Base-by-base conservation (phyloP, 2,113 vertebrate species). In the Phoenicopterus ruber region DNA sequence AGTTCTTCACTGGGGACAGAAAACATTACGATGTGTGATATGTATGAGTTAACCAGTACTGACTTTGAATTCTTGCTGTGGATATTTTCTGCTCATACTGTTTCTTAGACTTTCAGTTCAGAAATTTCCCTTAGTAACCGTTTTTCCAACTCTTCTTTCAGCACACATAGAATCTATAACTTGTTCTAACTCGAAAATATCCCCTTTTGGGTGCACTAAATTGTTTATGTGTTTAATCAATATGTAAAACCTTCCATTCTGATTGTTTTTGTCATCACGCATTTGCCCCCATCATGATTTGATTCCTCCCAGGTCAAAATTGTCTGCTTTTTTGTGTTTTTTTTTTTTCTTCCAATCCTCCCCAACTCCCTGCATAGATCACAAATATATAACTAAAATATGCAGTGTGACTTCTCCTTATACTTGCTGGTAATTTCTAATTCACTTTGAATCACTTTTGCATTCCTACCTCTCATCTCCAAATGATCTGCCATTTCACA, bases 351-450 rank as follows among this genome's bases (percentile, higher is more conserved):
- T 47, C 5, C 38, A 55, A 1, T 26, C 7, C 2, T 11, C 1
- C 1, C 4, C 2, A 87, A 17, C 4, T 25, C 26, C 4, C 14
- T 59, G 15, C n/a, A 17, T 2, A 80, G 7, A 71, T 0, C 8
- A 62, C 0, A 2, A 49, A 11, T 63, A 21, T 17, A 7, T 44
- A 20, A 8, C 19, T 63, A 47, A 80, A 72, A 70, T 52, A n/a
- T 4, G 1, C 18, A 58, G 5, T 26, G 3, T n/a, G 22, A 22
- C 3, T 44, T 63, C 52, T 76, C 42, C 24, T 82, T 61, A 8
- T 15, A 55, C 42, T 83, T 65, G 2, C 10, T 72, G 11, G 13
- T 50, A 67, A 31, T 24, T 57, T 9, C 10, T 49, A 59, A 66
- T 80, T 66, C 32, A 44, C 21, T 66, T 65, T 44, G 46, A 32